Evolutionary conservation across 1,140 invertebrate species (phyloP).

Genomic region (Ectropis grisescens): DNA sequence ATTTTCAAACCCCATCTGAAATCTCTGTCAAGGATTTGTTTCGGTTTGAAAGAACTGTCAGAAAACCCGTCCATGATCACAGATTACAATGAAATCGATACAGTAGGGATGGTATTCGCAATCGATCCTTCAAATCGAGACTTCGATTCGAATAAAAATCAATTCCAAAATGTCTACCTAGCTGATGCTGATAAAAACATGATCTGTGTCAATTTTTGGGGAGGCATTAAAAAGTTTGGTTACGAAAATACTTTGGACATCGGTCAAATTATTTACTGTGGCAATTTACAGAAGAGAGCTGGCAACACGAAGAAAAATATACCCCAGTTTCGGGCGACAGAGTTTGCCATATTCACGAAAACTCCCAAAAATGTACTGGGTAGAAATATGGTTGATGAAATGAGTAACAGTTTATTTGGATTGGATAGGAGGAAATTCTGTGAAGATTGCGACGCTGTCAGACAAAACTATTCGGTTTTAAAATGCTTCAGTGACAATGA

Average conservation of each 20-base stretch:
- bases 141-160: constrained; percentile 28
- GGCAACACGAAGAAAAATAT: constrained; percentile 45
- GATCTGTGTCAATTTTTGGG: constrained; percentile 75
- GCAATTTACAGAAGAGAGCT: constrained; percentile 73
- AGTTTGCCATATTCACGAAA: constrained; percentile 51
- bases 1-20: constrained; percentile 17
- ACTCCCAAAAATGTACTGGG: constrained; percentile 32
- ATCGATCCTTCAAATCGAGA: constrained; percentile 35
- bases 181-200: constrained; percentile 64
- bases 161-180: constrained; percentile 64
- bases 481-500: constrained; percentile 19
- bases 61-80: constrained; percentile 27
- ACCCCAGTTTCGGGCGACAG: constrained; percentile 44
- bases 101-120: constrained; percentile 36
- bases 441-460: constrained; percentile 31
- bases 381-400: constrained; percentile 22
- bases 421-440: constrained; percentile 36
- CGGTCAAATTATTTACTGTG: constrained; percentile 71
- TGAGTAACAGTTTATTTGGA: constrained; percentile 20
- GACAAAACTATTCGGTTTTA: constrained; percentile 26
- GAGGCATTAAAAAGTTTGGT: constrained; percentile 72
- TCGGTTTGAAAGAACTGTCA: constrained; percentile 29
- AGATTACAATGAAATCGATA: constrained; percentile 53
- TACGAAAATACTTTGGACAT: constrained; percentile 71
- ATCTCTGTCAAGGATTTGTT: constrained; percentile 29